These are phyloP conservation scores for Takifugu flavidus DNA, from an alignment of 2,113 vertebrate species.

Conservation along the genomic window DNA sequence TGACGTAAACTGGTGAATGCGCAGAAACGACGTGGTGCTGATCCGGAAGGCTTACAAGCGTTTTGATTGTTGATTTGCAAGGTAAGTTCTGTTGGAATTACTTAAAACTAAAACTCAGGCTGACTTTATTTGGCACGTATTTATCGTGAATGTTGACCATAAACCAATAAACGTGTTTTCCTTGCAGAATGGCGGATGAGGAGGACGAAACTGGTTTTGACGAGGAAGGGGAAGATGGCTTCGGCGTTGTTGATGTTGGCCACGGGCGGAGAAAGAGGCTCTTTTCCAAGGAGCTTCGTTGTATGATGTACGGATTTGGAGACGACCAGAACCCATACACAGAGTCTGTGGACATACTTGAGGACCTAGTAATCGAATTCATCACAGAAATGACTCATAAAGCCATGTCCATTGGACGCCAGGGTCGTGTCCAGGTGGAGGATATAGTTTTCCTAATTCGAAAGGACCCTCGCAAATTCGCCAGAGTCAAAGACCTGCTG, in stretches of 20 bases:
- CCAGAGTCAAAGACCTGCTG: conserved; percentile 94
- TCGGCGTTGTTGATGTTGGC: conserved; percentile 80
- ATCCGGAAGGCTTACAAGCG: too few species aligned
- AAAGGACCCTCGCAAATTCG: conserved; percentile 96
- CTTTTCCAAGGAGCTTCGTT: conserved; percentile 95
- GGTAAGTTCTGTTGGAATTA: background rate
- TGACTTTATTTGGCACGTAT: background rate
- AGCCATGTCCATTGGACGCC: conserved; percentile 96
- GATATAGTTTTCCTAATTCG: conserved; percentile 97
- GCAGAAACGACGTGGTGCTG: too few species aligned
- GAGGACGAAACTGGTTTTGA: conserved; percentile 81
- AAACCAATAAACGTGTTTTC: background rate
- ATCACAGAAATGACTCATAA: conserved; percentile 99
- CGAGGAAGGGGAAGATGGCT: conserved; percentile 86
- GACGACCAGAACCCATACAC: conserved; percentile 99
- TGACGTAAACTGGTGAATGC: too few species aligned
- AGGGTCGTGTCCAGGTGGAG: conserved; percentile 96
- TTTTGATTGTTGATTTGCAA: background rate
- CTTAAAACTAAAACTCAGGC: too few species aligned
- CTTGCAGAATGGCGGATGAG: conserved; percentile 72
- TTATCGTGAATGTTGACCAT: too few species aligned
- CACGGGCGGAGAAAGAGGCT: conserved; percentile 90
- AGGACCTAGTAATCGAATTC: conserved; percentile 97
- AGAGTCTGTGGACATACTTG: conserved; percentile 95
- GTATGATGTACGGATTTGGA: conserved; percentile 99